Evolutionary conservation across 2,797 vertebrate species (phyloP), one percentile per base, ranked within the genome.

Genomic region (Spinibarbus caldwelli): DNA sequence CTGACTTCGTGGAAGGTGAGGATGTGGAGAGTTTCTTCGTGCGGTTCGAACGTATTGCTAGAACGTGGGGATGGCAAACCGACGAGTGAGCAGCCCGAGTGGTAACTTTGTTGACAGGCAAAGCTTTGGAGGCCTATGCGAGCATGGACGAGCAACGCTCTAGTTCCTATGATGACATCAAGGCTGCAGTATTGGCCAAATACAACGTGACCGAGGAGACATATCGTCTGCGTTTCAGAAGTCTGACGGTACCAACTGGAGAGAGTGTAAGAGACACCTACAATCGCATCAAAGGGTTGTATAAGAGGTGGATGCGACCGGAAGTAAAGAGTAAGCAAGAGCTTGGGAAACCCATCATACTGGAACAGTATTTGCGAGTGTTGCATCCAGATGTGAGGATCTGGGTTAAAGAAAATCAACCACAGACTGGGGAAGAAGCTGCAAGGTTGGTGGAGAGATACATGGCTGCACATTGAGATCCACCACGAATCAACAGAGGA

Each of bases 281-380:
- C 43, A 49, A 29, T 4, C 71, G n/a, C 2, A n/a, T 64, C 3
- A 64, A 64, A 19, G 54, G 36, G 11, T 26, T 78, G 36, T 64
- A 78, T 45, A 41, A 64, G 38, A 78, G 57, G 36, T 78, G 77
- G 57, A 78, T 41, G 77, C 14, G 6, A 26, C 77, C 57, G 0
- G 77, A 78, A 14, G 41, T 2, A 0, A 83, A 73, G 45, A 73
- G 4, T 17, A 45, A 76, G 6, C 72, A 84, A 38, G 59, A 84
- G 19, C 5, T 84, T 3, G 54, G 54, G 19, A 78, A 86, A 12
- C 54, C 62, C 0, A 43, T 86, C 6, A 75, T 86, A 1, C 2
- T 85, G n/a, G 87, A 88, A 43, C 85, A 88, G 23, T 87, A 77
- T 34, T 31, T 81, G 10, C n/a, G 45, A 15, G 81, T 85, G 34